Percentiles rank a stretch among this genome's conserved stretches.
phyloP scores from a whole-genome alignment of 1,140 invertebrate species.

The Tetraneura akinire region DNA sequence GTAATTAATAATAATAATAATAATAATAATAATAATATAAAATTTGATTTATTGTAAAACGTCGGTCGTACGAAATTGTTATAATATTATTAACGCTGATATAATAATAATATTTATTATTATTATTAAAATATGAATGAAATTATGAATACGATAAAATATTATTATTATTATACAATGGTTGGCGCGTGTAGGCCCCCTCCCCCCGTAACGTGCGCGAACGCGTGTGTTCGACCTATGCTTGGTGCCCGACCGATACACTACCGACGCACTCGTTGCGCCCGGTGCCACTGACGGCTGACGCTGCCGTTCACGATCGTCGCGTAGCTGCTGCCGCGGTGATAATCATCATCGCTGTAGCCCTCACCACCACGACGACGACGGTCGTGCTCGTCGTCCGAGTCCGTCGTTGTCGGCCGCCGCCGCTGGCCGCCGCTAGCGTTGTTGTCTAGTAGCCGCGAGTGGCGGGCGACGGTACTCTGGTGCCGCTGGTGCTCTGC shows the following conservation, averaged over 20 bases:
- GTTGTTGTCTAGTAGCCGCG: background rate
- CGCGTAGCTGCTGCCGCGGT: slow-evolving; percentile 13
- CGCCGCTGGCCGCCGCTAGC: background rate
- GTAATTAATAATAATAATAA: no score
- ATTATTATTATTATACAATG: no score
- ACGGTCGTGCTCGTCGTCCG: background rate
- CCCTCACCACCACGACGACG: background rate
- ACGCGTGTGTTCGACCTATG: slow-evolving; percentile 26
- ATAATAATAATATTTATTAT: background rate
- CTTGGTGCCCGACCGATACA: slow-evolving; percentile 6
- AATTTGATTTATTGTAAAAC: no score
- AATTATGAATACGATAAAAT: background rate
- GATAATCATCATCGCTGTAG: background rate
- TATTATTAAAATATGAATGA: background rate
- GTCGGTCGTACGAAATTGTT: no score
- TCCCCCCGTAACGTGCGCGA: slow-evolving; percentile 14
- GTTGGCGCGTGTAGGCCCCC: slow-evolving; percentile 9
- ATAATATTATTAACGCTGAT: no score
- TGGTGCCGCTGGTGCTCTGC: background rate
- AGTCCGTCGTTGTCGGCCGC: background rate
- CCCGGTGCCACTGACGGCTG: slow-evolving; percentile 53
- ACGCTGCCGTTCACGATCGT: slow-evolving; percentile 58
- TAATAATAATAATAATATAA: no score
- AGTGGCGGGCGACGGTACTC: background rate
- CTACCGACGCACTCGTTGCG: slow-evolving; percentile 53